Conservation (phyloP, 1,140 invertebrate genomes). For the Ceratoteleas bidentatus region DNA sequence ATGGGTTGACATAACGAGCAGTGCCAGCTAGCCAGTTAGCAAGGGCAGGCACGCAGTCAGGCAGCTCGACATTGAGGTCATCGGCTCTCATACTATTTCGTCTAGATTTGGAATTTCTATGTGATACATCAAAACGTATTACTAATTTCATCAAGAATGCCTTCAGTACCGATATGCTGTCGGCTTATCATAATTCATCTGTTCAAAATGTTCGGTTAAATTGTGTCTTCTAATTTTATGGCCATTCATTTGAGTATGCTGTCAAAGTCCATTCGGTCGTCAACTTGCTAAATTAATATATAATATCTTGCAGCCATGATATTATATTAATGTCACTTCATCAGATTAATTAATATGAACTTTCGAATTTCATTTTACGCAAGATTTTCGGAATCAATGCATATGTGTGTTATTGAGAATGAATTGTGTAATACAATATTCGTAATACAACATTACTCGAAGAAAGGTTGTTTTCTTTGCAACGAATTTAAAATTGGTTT, state of each 20-base stretch:
- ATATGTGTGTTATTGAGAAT: too few relatives aligned
- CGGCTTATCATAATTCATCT: conserved; percentile 39
- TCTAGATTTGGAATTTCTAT: conserved; percentile 57
- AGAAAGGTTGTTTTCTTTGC: too few relatives aligned
- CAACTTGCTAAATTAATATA: conserved; percentile 13
- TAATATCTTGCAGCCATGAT: too few relatives aligned
- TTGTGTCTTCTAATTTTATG: conserved; percentile 59
- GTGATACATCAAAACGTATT: conserved; percentile 64
- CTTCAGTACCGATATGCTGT: conserved; percentile 26
- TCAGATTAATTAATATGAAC: conserved; percentile 40
- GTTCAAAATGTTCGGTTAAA: conserved; percentile 34
- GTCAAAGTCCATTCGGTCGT: conserved; percentile 36
- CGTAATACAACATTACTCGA: too few relatives aligned
- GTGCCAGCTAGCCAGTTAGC: conserved; percentile 41
- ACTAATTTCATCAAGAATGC: conserved; percentile 49
- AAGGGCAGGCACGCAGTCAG: conserved; percentile 30
- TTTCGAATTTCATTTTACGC: conserved; percentile 3
- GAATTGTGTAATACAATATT: too few relatives aligned
- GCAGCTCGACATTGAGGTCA: conserved; percentile 58
- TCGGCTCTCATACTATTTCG: conserved; percentile 65
- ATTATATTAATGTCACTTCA: too few relatives aligned
- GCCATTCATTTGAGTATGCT: conserved; percentile 27
- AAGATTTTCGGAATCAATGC: too few relatives aligned
- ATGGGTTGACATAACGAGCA: conserved; percentile 66
- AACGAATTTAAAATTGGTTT: too few relatives aligned